phyloP scores from a whole-genome alignment of 2,113 vertebrate genomes.

The Thryonomys swinderianus region DNA sequence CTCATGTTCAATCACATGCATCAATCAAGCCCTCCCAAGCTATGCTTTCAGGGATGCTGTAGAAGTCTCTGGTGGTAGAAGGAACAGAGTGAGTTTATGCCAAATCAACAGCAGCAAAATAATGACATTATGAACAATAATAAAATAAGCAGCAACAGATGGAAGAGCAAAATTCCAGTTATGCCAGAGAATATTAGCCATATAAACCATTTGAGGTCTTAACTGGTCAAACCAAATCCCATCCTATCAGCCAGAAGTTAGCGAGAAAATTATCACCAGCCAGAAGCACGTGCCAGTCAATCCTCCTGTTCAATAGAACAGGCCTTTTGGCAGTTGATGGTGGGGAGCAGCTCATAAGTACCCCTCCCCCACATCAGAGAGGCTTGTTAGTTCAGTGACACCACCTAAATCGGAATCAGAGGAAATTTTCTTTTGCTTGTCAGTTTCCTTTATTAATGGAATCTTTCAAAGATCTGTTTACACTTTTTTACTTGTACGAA shows the following conservation, averaged over 20 bases:
- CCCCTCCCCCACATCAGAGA: not conserved
- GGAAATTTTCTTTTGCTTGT: constrained; percentile 55
- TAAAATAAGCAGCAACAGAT: constrained; percentile 63
- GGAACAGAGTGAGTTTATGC: not conserved
- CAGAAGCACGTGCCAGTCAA: constrained; percentile 27
- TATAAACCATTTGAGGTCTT: constrained; percentile 38
- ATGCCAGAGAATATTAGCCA: not conserved
- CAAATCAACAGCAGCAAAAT: constrained; percentile 23
- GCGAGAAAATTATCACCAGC: not conserved
- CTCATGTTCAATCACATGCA: not conserved
- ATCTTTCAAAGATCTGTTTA: constrained; percentile 76
- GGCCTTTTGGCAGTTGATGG: not conserved
- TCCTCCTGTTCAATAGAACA: not conserved
- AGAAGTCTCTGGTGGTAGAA: not conserved
- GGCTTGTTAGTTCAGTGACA: not conserved
- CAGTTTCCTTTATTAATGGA: constrained; percentile 77
- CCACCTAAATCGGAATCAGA: not conserved
- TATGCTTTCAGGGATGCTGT: constrained; percentile 22
- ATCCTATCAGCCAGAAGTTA: not conserved
- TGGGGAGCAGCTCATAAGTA: not conserved
- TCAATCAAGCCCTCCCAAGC: not conserved
- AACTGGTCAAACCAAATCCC: constrained; percentile 42
- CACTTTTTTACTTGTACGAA: constrained; percentile 72
- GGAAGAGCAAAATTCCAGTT: constrained; percentile 56
- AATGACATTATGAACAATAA: constrained; percentile 40